Percentiles rank a stretch among this genome's conserved stretches.
phyloP scores from a whole-genome alignment of 2,888 invertebrate species.

The Polydrusus cervinus region DNA sequence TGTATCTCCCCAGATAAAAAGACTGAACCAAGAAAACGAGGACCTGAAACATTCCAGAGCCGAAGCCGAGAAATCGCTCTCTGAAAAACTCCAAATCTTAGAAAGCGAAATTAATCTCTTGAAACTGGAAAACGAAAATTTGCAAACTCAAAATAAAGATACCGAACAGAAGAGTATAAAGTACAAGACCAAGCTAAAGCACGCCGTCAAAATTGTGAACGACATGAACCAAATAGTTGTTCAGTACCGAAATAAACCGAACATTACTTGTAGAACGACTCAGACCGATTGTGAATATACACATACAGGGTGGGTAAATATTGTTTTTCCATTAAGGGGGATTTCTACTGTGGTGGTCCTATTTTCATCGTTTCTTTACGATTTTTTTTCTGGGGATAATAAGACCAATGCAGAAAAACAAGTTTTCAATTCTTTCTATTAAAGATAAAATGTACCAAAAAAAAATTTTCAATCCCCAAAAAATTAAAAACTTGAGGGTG shows the following conservation, averaged over 20 bases:
- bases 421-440: too few species aligned
- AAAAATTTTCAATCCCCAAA: too few species aligned
- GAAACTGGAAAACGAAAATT: slow-evolving; percentile 45
- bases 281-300: slow-evolving; percentile 48
- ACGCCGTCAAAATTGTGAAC: slow-evolving; percentile 57
- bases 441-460: too few species aligned
- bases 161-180: slow-evolving; percentile 46
- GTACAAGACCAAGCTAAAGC: slow-evolving; percentile 57
- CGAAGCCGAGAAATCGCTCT: slow-evolving; percentile 27
- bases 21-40: slow-evolving; percentile 51
- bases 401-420: too few species aligned
- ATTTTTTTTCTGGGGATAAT: too few species aligned
- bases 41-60: slow-evolving; percentile 35
- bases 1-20: slow-evolving; percentile 42
- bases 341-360: too few species aligned
- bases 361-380: too few species aligned
- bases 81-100: slow-evolving; percentile 42
- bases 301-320: not conserved
- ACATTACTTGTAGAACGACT: slow-evolving; percentile 32
- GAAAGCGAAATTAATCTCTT: slow-evolving; percentile 48
- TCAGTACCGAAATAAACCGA: slow-evolving; percentile 48
- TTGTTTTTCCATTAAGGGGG: too few species aligned
- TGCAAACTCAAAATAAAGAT: slow-evolving; percentile 48
- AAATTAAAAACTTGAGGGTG: too few species aligned
- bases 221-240: slow-evolving; percentile 56